phyloP scores from a whole-genome alignment of 2,797 vertebrate genomes.

The Onychomys torridus region DNA sequence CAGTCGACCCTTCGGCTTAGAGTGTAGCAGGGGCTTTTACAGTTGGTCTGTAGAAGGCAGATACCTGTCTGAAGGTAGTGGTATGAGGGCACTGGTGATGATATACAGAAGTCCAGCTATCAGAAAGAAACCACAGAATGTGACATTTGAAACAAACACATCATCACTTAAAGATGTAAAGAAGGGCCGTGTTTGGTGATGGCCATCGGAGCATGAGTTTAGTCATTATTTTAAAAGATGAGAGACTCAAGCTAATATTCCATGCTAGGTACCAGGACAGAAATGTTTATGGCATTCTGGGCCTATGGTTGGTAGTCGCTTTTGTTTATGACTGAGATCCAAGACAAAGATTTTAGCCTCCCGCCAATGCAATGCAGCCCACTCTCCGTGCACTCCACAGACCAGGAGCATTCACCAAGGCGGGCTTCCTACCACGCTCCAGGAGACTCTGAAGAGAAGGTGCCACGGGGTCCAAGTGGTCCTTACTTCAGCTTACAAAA shows the following conservation, averaged over 20 bases:
- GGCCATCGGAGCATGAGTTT: background rate
- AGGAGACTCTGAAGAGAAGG: background rate
- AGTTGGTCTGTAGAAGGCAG: conserved; percentile 31
- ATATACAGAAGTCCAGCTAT: background rate
- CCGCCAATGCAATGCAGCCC: background rate
- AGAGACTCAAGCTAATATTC: background rate
- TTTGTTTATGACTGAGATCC: conserved; percentile 22
- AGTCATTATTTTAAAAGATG: conserved; percentile 1
- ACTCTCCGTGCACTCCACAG: background rate
- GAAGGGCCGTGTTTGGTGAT: background rate
- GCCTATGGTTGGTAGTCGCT: background rate
- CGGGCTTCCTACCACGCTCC: background rate
- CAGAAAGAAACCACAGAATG: background rate
- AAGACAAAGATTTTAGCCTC: background rate
- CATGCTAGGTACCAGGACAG: background rate
- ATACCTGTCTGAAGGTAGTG: background rate
- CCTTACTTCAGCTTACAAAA: conserved; percentile 45
- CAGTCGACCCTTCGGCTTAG: conserved; percentile 70
- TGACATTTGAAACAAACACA: background rate
- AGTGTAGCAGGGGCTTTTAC: conserved; percentile 58
- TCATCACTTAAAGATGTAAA: background rate
- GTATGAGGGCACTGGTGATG: background rate
- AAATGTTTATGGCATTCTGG: background rate
- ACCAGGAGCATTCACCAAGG: background rate
- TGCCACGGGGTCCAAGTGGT: background rate